These are phyloP conservation scores for Acleris sparsana DNA, from an alignment of 2,888 invertebrate species.

Conservation along the genomic window DNA sequence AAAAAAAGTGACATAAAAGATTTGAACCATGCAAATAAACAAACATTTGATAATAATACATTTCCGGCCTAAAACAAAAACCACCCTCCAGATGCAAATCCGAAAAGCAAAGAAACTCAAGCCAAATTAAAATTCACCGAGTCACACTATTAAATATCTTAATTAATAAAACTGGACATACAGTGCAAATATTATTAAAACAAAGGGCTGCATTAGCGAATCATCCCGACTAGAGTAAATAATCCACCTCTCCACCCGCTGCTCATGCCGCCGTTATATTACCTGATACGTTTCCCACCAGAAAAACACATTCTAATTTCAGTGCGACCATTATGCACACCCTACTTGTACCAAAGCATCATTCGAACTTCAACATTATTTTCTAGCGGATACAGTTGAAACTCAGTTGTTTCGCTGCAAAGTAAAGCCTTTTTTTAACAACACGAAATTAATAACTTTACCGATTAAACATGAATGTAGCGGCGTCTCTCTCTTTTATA, in stretches of 20 bases:
- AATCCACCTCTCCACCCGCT: constrained; percentile 49
- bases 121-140: constrained; percentile 38
- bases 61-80: no score
- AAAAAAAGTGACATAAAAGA: no score
- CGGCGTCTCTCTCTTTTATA: constrained; percentile 51
- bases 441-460: constrained; percentile 51
- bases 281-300: constrained; percentile 69
- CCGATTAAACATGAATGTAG: constrained; percentile 57
- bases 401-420: neutral
- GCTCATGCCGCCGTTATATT: constrained; percentile 64
- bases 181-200: constrained; percentile 46
- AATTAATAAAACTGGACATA: constrained; percentile 7
- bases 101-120: no score
- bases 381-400: neutral
- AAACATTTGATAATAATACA: no score
- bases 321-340: constrained; percentile 48
- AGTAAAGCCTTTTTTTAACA: constrained; percentile 24
- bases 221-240: constrained; percentile 52
- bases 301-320: constrained; percentile 72
- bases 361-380: constrained; percentile 5
- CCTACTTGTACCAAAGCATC: constrained; percentile 25
- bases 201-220: constrained; percentile 52
- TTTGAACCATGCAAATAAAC: no score
- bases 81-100: no score
- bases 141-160: constrained; percentile 38